A percentile compares a stretch with the other conserved stretches of the same genome.
Conservation (phyloP, 1,140 invertebrate species). For the Leptestheria dahalacensis region DNA sequence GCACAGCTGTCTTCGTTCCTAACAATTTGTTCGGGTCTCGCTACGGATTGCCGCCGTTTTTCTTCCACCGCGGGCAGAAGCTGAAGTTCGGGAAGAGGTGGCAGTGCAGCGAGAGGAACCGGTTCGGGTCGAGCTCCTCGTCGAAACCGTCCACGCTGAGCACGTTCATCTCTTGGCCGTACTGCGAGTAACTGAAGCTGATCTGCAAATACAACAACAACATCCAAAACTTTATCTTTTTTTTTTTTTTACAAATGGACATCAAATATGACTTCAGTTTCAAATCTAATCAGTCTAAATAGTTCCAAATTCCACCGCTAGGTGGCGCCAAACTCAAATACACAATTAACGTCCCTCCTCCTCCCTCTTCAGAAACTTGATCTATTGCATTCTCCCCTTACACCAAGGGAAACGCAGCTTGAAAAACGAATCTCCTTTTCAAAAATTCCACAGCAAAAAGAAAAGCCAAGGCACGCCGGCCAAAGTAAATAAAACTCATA, state of each 20-base stretch:
- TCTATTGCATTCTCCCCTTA: too few species aligned
- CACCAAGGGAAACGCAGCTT: background rate
- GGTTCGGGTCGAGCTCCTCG: constrained; percentile 45
- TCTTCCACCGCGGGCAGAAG: constrained; percentile 15
- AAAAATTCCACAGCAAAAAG: background rate
- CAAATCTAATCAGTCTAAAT: too few species aligned
- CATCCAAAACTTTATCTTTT: background rate
- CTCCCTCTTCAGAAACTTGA: too few species aligned
- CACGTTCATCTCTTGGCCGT: constrained; percentile 69
- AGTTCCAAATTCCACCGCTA: too few species aligned
- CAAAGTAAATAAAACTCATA: constrained; percentile 5
- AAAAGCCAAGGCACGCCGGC: background rate
- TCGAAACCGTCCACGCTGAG: constrained; percentile 77
- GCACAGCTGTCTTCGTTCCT: too few species aligned
- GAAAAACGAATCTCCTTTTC: background rate
- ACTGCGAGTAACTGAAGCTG: constrained; percentile 78
- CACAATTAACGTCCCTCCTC: too few species aligned
- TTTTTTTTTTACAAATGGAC: background rate
- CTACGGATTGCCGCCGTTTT: background rate
- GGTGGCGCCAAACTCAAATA: too few species aligned
- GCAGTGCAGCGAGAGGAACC: constrained; percentile 18
- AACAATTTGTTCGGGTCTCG: too few species aligned
- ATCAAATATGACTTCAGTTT: too few species aligned
- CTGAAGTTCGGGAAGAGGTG: constrained; percentile 18
- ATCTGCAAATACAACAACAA: constrained; percentile 45